Percentiles rank a stretch among this genome's conserved stretches.
Conservation (phyloP, 2,888 invertebrate species). For the Agrotis clavis region DNA sequence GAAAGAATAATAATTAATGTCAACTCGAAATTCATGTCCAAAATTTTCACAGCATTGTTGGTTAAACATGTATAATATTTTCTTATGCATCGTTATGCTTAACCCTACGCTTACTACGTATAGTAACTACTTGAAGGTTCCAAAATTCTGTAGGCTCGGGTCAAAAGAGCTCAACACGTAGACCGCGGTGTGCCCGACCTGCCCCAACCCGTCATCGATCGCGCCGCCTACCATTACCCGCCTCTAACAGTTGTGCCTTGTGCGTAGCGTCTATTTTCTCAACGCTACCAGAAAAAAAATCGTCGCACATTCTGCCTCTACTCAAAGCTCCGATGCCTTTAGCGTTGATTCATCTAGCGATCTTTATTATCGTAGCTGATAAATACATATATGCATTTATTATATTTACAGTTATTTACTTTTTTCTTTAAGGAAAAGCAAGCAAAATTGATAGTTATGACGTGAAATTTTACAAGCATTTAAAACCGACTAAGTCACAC, state of each 20-base stretch:
- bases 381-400: neutral
- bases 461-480: conserved; percentile 24
- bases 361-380: neutral
- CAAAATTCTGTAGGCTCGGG: conserved; percentile 17
- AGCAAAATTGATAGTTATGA: neutral
- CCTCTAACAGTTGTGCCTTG: conserved; percentile 75
- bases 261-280: conserved; percentile 73
- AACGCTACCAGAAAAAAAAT: conserved; percentile 31
- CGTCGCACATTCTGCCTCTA: conserved; percentile 4
- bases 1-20: neutral
- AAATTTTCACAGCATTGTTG: conserved; percentile 23
- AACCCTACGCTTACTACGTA: neutral
- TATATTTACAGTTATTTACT: neutral
- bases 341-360: conserved; percentile 1
- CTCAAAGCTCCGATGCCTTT: conserved; percentile 15
- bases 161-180: conserved; percentile 62
- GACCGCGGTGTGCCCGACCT: conserved; percentile 81
- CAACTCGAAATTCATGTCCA: neutral
- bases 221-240: conserved; percentile 77
- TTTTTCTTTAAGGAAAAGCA: conserved; percentile 17
- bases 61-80: conserved; percentile 1
- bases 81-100: conserved; percentile 8
- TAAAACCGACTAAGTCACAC: conserved; percentile 30
- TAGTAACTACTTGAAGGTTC: too few relatives aligned
- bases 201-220: conserved; percentile 87